phyloP scores from a whole-genome alignment of 2,888 invertebrate species.

The Antheraea assamensis region DNA sequence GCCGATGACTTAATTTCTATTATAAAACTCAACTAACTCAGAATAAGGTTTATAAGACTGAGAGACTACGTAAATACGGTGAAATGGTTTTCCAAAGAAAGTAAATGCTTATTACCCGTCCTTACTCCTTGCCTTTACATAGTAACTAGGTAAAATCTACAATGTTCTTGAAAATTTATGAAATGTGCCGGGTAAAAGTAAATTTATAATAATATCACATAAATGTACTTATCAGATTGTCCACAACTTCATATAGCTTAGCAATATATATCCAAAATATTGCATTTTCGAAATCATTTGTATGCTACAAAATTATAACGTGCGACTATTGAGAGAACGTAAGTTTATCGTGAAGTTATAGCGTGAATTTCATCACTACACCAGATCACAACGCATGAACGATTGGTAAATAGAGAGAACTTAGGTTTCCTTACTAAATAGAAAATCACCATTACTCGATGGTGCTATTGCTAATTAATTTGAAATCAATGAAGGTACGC shows the following conservation, averaged over 20 bases:
- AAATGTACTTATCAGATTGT: constrained; percentile 42
- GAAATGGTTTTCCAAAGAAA: constrained; percentile 73
- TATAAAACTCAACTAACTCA: constrained; percentile 50
- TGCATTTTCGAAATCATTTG: constrained; percentile 24
- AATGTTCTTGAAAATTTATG: constrained; percentile 51
- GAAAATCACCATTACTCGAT: neutral
- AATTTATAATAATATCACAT: constrained; percentile 54
- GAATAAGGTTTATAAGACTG: constrained; percentile 78
- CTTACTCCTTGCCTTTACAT: constrained; percentile 81
- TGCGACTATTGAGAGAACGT: neutral
- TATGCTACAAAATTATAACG: constrained; percentile 5
- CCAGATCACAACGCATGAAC: neutral
- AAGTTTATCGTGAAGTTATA: neutral
- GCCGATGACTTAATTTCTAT: constrained; percentile 21
- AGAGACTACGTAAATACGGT: constrained; percentile 76
- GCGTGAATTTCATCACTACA: neutral
- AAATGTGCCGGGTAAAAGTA: constrained; percentile 65
- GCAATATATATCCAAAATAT: constrained; percentile 30
- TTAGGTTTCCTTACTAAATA: neutral
- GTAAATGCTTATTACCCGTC: constrained; percentile 80
- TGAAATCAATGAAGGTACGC: neutral
- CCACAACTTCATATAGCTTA: constrained; percentile 43
- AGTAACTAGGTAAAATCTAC: constrained; percentile 73
- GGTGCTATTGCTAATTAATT: neutral
- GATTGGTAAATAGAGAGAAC: neutral